Evolutionary conservation across 2,113 vertebrate genomes (phyloP), one percentile per base, ranked within the genome.

Genomic region (Mesocricetus auratus): DNA sequence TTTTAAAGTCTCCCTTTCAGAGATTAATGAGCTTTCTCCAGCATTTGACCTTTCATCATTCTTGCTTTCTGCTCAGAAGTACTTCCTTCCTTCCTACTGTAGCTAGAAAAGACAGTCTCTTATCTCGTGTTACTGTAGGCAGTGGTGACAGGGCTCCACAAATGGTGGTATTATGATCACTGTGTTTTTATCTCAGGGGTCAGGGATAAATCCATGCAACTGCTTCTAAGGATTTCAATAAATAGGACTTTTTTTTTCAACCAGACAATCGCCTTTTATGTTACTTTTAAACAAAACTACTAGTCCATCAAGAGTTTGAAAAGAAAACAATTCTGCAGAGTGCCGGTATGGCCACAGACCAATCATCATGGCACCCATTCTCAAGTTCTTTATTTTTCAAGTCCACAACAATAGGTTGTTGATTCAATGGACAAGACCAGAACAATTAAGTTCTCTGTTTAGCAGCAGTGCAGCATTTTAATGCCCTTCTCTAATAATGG

Each of bases 371-470:
- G 99, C 98, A 98, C 98, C 99, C 99, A 99, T 99, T 99, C 99
- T 99, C 98, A 98, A 98, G 98, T 98, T 98, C 98, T 99, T 99
- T 99, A 99, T 99, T 99, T 99, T 99, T 99, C 99, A 99, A 99
- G 99, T 99, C 99, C 97, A 98, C 99, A 99, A 99, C 99, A 99
- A 99, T 99, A 99, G 99, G 98, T 99, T 99, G 99, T 99, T 99
- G 99, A 99, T 99, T 99, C 99, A 99, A 99, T 99, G 99, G 99
- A 99, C 99, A 99, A 99, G 99, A 99, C 98, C 98, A 99, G 99
- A 99, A 99, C 99, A 99, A 99, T 99, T 99, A 99, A 99, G 98
- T 99, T 99, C 99, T 99, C 99, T 99, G 99, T 99, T 99, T 99
- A 99, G 99, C 99, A 99, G 99, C 99, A 99, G 99, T 98, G 98